Conservation (phyloP, 2,888 invertebrate genomes). For the Clanis bilineata region DNA sequence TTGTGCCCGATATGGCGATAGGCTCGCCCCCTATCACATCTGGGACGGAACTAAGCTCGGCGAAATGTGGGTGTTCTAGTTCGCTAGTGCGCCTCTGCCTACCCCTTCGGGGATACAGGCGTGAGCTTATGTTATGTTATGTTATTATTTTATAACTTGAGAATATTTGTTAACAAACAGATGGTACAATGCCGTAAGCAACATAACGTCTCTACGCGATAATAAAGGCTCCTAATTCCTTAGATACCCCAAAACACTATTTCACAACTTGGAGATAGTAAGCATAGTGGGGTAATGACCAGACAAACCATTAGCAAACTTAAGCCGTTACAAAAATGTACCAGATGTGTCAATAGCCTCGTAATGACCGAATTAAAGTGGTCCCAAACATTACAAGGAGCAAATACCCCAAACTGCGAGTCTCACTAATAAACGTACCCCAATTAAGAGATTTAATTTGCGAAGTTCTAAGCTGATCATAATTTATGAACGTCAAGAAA, state of each 20-base stretch:
- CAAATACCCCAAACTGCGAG: slow-evolving; percentile 11
- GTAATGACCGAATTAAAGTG: slow-evolving; percentile 10
- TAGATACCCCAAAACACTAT: not conserved
- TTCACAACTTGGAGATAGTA: not conserved
- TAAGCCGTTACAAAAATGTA: not conserved
- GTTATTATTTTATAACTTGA: too few species aligned
- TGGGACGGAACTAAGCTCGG: too few species aligned
- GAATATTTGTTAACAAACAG: not conserved
- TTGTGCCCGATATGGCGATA: too few species aligned
- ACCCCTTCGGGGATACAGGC: too few species aligned
- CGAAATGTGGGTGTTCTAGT: too few species aligned
- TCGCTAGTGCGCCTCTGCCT: too few species aligned
- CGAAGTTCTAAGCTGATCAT: slow-evolving; percentile 9
- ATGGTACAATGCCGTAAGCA: not conserved
- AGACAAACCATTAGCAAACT: not conserved
- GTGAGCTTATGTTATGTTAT: too few species aligned
- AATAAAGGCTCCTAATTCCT: not conserved
- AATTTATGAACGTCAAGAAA: slow-evolving; percentile 2
- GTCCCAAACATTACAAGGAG: slow-evolving; percentile 3
- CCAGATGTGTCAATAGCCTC: slow-evolving; percentile 4
- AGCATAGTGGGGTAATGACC: not conserved
- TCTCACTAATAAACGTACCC: slow-evolving; percentile 16
- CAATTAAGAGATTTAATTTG: slow-evolving; percentile 24
- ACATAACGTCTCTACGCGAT: not conserved
- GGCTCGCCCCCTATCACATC: too few species aligned